Evolutionary conservation across 1,140 invertebrate genomes (phyloP).

Genomic region (Drosophila orosa): DNA sequence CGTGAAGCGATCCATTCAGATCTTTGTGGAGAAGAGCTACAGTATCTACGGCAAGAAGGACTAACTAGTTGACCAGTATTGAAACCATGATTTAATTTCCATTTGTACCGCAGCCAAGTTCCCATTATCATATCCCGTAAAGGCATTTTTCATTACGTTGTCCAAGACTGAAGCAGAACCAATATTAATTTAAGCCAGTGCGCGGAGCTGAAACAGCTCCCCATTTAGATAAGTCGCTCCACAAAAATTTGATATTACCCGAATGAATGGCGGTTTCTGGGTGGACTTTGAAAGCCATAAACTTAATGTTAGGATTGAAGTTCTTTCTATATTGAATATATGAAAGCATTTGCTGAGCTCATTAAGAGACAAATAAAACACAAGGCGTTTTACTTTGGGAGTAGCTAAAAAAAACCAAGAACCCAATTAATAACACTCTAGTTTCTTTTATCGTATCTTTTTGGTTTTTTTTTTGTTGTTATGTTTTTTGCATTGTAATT

Average conservation of each 20-base stretch:
- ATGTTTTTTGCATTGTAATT: constrained; percentile 70
- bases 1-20: constrained; percentile 79
- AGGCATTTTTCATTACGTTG: constrained; percentile 53
- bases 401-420: neutral
- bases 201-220: constrained; percentile 24
- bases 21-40: constrained; percentile 75
- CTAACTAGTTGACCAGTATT: constrained; percentile 26
- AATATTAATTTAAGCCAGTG: constrained; percentile 41
- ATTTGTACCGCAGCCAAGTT: constrained; percentile 7
- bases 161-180: constrained; percentile 70
- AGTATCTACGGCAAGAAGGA: constrained; percentile 71
- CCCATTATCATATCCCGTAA: constrained; percentile 8
- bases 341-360: constrained; percentile 26
- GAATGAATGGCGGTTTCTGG: constrained; percentile 12
- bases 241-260: constrained; percentile 36
- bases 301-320: constrained; percentile 18
- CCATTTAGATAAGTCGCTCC: constrained; percentile 20
- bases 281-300: constrained; percentile 38
- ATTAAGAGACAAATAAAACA: neutral
- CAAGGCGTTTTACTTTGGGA: constrained; percentile 2
- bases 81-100: constrained; percentile 5
- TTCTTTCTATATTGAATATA: constrained; percentile 46
- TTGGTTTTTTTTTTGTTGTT: constrained; percentile 51
- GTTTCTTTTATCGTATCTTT: constrained; percentile 39
- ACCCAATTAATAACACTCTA: neutral